Conservation (phyloP, 92 coral and sea anemone genomes). For the Epizoanthus stellaris region DNA sequence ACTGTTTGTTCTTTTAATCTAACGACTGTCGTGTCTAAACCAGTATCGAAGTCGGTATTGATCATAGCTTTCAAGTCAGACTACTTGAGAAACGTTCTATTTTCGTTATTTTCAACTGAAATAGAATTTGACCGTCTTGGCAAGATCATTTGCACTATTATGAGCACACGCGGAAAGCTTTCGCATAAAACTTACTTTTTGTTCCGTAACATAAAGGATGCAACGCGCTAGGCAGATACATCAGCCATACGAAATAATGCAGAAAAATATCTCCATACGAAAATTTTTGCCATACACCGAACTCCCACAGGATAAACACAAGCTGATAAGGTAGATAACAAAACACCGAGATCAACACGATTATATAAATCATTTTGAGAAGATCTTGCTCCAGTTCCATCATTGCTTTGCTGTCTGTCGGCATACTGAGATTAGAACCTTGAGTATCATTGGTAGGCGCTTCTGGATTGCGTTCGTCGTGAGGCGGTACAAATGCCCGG, state of each 20-base stretch:
- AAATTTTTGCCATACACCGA: slow-evolving; percentile 18
- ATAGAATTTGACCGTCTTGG: too few relatives aligned
- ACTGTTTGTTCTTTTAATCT: too few relatives aligned
- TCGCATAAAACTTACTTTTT: slow-evolving; percentile 3
- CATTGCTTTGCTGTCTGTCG: neutral
- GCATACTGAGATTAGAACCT: neutral
- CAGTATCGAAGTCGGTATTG: too few relatives aligned
- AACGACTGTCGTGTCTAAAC: too few relatives aligned
- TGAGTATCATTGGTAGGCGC: neutral
- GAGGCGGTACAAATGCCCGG: neutral
- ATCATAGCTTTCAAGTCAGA: too few relatives aligned
- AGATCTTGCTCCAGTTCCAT: slow-evolving; percentile 71
- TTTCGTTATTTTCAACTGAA: too few relatives aligned
- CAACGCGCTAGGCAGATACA: slow-evolving; percentile 14
- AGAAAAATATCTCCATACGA: neutral
- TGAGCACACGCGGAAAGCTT: neutral
- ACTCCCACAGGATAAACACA: slow-evolving; percentile 47
- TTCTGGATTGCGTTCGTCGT: neutral
- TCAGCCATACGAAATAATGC: slow-evolving; percentile 16
- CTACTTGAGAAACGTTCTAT: too few relatives aligned
- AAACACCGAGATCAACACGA: slow-evolving; percentile 67
- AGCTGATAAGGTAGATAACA: slow-evolving; percentile 79
- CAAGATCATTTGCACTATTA: too few relatives aligned
- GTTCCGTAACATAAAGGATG: slow-evolving; percentile 15
- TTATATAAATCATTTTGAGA: slow-evolving; percentile 77